Evolutionary conservation across 2,888 invertebrate genomes (phyloP).

Genomic region (Nephrotoma flavescens): DNA sequence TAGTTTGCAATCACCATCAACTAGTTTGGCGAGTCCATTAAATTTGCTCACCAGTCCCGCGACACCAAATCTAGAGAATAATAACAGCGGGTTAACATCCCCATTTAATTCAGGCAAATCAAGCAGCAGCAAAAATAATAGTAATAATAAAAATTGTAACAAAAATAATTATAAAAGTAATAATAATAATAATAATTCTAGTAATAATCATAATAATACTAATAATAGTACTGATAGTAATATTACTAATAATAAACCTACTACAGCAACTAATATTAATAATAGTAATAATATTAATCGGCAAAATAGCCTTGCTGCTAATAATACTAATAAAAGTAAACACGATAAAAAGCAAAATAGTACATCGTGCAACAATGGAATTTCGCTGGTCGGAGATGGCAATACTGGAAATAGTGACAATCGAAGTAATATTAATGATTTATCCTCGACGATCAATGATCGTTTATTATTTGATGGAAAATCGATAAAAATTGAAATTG

Average conservation of each 20-base stretch:
- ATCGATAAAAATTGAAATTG: background rate
- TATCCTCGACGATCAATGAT: background rate
- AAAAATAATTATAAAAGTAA: background rate
- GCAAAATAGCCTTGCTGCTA: background rate
- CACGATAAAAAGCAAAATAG: conserved; percentile 8
- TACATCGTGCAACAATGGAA: conserved; percentile 7
- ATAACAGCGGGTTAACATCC: background rate
- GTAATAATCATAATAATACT: background rate
- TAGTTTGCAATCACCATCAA: conserved; percentile 52
- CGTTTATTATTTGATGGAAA: background rate
- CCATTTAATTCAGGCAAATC: background rate
- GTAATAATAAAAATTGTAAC: background rate
- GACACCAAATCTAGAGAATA: conserved; percentile 17
- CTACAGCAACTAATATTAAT: background rate
- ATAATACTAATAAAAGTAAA: conserved; percentile 7
- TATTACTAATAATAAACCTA: background rate
- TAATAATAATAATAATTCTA: background rate
- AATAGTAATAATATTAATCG: background rate
- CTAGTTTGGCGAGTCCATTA: conserved; percentile 65
- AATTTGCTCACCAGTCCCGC: conserved; percentile 52
- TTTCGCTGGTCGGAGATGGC: conserved; percentile 3
- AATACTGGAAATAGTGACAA: conserved; percentile 8
- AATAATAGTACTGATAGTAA: background rate
- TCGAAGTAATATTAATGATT: conserved; percentile 1
- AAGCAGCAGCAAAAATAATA: conserved; percentile 6